phyloP scores from a whole-genome alignment of 2,797 vertebrate genomes.

The Glyptemys insculpta region DNA sequence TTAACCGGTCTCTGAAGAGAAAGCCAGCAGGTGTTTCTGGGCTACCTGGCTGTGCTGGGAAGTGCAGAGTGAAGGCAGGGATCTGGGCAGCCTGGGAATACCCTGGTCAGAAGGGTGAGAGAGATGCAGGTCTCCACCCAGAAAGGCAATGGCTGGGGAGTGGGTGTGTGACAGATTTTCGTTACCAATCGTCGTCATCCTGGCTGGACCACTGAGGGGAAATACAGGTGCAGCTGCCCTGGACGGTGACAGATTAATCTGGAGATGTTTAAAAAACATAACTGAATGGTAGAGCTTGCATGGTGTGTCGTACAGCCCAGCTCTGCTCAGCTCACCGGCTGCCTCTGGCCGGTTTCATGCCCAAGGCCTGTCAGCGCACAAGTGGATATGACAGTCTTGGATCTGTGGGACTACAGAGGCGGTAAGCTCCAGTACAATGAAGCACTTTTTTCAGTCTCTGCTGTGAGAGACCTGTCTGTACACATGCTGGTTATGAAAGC shows the following conservation, averaged over 20 bases:
- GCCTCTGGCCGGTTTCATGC: not conserved
- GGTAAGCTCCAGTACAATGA: not conserved
- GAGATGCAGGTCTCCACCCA: no score
- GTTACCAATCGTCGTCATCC: no score
- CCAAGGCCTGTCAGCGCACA: rapidly evolving
- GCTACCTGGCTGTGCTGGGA: no score
- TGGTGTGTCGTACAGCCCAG: rapidly evolving
- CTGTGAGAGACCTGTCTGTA: not conserved
- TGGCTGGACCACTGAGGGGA: no score
- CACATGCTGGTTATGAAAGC: not conserved
- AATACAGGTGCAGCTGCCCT: no score
- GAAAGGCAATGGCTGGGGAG: no score
- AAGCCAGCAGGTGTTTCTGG: no score
- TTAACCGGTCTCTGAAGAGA: no score
- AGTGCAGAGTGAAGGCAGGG: no score
- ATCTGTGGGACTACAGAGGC: not conserved
- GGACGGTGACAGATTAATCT: not conserved
- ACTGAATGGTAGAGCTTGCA: not conserved
- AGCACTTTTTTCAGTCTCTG: not conserved
- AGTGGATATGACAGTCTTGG: rapidly evolving
- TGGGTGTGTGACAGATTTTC: no score
- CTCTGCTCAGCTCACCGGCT: not conserved
- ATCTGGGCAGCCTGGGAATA: no score
- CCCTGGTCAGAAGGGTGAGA: no score
- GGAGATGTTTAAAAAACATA: not conserved